phyloP scores from a whole-genome alignment of 1,140 invertebrate genomes.

The Andricus grossulariae region DNA sequence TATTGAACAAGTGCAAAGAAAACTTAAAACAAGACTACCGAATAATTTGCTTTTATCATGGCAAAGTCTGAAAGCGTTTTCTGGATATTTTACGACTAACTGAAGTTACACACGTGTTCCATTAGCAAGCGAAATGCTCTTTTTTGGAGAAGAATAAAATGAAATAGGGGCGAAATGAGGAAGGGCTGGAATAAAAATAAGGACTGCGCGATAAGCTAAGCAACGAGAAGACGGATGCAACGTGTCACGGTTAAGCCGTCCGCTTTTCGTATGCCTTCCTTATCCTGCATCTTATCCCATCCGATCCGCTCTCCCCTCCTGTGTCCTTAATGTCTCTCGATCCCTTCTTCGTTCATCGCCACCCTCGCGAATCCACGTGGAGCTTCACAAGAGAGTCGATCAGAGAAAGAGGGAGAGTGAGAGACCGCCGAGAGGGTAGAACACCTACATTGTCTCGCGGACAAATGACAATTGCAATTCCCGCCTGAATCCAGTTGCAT shows the following conservation, averaged over 20 bases:
- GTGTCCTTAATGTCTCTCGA: conserved; percentile 42
- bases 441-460: no score
- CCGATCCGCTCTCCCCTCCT: conserved; percentile 43
- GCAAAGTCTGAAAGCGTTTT: no score
- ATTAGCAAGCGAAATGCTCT: no score
- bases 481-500: no score
- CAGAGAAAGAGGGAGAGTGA: no score
- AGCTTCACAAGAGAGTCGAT: background rate
- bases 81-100: no score
- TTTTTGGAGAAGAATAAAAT: background rate
- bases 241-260: conserved; percentile 37
- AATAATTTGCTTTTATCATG: no score
- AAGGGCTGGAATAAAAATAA: conserved; percentile 43
- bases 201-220: conserved; percentile 50
- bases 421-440: no score
- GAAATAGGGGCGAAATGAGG: conserved; percentile 10
- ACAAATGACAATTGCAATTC: no score
- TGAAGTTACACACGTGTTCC: no score
- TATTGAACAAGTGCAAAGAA: no score
- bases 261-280: background rate
- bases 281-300: conserved; percentile 12
- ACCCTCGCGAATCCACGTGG: conserved; percentile 40
- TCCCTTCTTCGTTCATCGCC: conserved; percentile 32
- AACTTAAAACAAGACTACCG: no score
- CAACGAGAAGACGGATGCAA: conserved; percentile 41